These are phyloP conservation scores for Portunus trituberculatus DNA, from an alignment of 1,140 invertebrate species.

Conservation along the genomic window DNA sequence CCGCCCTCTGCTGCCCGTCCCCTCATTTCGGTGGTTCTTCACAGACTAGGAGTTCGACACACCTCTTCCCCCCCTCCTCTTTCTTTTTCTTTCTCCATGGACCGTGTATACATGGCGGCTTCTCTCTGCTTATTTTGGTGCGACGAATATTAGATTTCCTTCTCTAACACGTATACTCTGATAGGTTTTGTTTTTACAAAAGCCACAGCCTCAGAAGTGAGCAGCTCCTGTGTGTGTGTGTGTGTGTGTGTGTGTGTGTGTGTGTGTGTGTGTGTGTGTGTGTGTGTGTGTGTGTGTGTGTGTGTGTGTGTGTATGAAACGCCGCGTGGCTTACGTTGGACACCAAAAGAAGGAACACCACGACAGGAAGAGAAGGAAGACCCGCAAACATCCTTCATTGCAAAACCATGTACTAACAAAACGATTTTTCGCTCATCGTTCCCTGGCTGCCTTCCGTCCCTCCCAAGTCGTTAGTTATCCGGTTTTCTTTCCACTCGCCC, in stretches of 20 bases:
- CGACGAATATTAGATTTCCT: not conserved
- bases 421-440: no score
- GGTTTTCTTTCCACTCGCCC: no score
- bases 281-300: slow-evolving; percentile 34
- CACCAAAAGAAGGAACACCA: no score
- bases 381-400: no score
- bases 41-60: not conserved
- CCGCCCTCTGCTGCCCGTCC: not conserved
- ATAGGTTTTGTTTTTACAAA: not conserved
- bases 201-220: not conserved
- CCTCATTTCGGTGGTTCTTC: not conserved
- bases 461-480: no score
- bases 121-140: not conserved
- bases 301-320: not conserved
- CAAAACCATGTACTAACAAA: no score
- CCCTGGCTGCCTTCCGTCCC: no score
- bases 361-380: no score
- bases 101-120: no score
- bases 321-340: no score
- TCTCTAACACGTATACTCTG: not conserved
- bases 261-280: slow-evolving; percentile 10
- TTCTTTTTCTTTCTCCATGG: not conserved
- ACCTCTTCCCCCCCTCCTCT: not conserved
- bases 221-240: not conserved
- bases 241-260: slow-evolving; percentile 48